Evolutionary conservation across 1,140 invertebrate species (phyloP).

Genomic region (Chionoecetes opilio): DNA sequence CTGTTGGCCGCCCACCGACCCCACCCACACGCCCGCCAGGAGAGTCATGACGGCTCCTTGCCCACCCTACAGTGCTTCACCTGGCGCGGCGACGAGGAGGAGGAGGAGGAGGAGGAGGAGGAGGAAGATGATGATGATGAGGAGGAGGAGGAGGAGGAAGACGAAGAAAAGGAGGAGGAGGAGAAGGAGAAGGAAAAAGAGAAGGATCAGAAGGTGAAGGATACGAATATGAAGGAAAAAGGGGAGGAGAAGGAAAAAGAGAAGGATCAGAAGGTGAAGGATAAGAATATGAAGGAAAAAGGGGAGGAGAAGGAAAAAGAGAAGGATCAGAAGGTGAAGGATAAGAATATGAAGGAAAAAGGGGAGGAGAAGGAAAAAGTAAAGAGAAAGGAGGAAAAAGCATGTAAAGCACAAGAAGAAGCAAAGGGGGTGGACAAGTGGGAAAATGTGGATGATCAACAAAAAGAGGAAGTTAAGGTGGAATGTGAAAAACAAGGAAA

Average conservation of each 20-base stretch:
- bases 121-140: slow-evolving; percentile 2
- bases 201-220: slow-evolving; percentile 58
- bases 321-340: background rate
- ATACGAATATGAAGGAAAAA: slow-evolving; percentile 33
- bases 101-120: slow-evolving; percentile 44
- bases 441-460: too few species aligned
- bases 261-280: background rate
- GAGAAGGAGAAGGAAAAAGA: background rate
- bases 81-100: slow-evolving; percentile 1
- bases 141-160: slow-evolving; percentile 44
- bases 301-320: background rate
- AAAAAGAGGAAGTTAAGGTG: background rate
- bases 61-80: background rate
- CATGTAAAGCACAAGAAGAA: background rate
- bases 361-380: background rate
- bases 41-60: background rate
- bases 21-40: background rate
- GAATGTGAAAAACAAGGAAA: background rate
- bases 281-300: slow-evolving; percentile 24
- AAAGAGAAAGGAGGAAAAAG: background rate
- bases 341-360: too few species aligned
- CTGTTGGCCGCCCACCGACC: slow-evolving; percentile 35
- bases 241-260: background rate
- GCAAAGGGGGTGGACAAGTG: background rate
- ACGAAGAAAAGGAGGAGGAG: slow-evolving; percentile 34